These are phyloP conservation scores for Xyliphius kryptos DNA, from an alignment of 2,113 vertebrate genomes.

Conservation along the genomic window DNA sequence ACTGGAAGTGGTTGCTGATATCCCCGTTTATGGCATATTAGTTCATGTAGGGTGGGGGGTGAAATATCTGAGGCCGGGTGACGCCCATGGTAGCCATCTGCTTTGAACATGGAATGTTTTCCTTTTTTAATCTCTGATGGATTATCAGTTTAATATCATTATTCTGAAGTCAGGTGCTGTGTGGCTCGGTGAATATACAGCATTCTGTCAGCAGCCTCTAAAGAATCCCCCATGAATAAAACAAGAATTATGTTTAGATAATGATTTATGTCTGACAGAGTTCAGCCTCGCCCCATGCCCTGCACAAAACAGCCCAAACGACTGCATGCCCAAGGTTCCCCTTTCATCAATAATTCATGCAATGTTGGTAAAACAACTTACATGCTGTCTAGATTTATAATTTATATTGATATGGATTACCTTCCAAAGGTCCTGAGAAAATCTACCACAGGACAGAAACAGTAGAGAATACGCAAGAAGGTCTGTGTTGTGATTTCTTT, in stretches of 20 bases:
- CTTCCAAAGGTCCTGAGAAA: not conserved
- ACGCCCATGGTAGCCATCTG: too few relatives aligned
- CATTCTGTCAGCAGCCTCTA: conserved; percentile 6
- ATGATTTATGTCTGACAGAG: not conserved
- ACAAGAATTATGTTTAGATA: not conserved
- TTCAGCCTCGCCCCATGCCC: not conserved
- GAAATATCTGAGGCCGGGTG: too few relatives aligned
- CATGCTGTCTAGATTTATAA: not conserved
- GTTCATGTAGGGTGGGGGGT: too few relatives aligned
- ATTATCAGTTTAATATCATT: too few relatives aligned
- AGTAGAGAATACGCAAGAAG: not conserved
- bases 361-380: not conserved
- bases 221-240: conserved; percentile 6
- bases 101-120: too few relatives aligned
- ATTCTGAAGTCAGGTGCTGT: not conserved
- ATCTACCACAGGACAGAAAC: not conserved
- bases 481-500: not conserved
- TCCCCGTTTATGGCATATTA: too few relatives aligned
- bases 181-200: conserved; percentile 34
- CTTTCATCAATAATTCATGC: not conserved
- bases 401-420: not conserved
- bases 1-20: too few relatives aligned
- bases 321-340: not conserved
- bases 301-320: not conserved
- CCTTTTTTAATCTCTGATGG: too few relatives aligned